Percentiles rank a stretch among this genome's conserved stretches.
These are phyloP conservation scores for Phymorhynchus buccinoides DNA, from an alignment of 1,140 invertebrate genomes.

Conservation along the genomic window DNA sequence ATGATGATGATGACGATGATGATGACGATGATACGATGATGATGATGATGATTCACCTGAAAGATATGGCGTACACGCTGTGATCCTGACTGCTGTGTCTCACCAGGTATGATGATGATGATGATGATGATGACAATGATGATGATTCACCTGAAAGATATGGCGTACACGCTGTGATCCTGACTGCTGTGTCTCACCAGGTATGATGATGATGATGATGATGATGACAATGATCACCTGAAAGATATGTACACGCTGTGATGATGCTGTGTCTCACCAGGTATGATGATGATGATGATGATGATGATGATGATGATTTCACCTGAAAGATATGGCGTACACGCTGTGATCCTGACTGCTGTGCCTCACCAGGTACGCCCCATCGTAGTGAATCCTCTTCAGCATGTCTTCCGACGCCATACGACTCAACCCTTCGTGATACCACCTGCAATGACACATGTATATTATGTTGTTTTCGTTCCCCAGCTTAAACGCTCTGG, in stretches of 20 bases:
- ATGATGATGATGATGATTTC: no score
- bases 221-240: constrained; percentile 78
- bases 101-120: no score
- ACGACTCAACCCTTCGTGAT: constrained; percentile 85
- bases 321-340: constrained; percentile 96
- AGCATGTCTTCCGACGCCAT: constrained; percentile 90
- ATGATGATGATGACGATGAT: no score
- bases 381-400: constrained; percentile 86
- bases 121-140: no score
- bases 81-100: no score
- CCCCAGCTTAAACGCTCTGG: no score
- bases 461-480: no score
- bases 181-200: constrained; percentile 87
- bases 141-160: constrained; percentile 92
- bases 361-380: constrained; percentile 90
- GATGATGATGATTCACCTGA: no score
- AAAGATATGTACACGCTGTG: constrained; percentile 92
- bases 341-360: constrained; percentile 86
- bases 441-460: constrained; percentile 80
- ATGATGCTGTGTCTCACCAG: constrained; percentile 86
- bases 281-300: no score
- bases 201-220: no score
- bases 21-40: no score
- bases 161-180: constrained; percentile 89
- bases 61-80: no score